A percentile compares a stretch with the other conserved stretches of the same genome.
Evolutionary conservation across 2,113 vertebrate species (phyloP).

Genomic region (Lasiurus borealis): DNA sequence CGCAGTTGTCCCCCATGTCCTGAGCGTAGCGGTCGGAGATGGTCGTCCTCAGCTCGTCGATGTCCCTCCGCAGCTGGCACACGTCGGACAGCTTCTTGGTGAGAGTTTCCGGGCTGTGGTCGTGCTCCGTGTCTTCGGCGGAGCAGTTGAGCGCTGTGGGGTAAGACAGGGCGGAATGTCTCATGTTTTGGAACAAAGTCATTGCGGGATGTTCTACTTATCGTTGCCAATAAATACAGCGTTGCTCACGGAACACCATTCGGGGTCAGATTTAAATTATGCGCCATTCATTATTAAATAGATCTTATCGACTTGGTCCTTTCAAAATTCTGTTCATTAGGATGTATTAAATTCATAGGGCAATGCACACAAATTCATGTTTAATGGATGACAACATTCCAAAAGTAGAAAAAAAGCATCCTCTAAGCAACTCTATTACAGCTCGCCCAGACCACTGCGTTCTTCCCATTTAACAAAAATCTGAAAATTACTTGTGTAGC

Average conservation of each 20-base stretch:
- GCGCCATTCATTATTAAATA: constrained; percentile 33
- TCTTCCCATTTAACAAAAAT: neutral
- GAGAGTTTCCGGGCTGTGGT: constrained; percentile 89
- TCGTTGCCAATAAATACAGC: neutral
- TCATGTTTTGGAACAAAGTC: constrained; percentile 28
- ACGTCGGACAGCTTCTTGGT: constrained; percentile 92
- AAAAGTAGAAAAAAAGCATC: neutral
- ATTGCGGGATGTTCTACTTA: constrained; percentile 50
- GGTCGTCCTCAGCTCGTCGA: constrained; percentile 93
- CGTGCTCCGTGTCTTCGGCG: constrained; percentile 91
- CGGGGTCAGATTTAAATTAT: constrained; percentile 18
- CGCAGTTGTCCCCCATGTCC: constrained; percentile 94
- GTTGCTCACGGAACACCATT: neutral
- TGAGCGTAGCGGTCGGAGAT: constrained; percentile 94
- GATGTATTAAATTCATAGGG: constrained; percentile 11
- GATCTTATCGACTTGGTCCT: constrained; percentile 3
- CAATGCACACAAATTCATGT: neutral
- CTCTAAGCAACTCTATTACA: neutral
- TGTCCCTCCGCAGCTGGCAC: constrained; percentile 92
- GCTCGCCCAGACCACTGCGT: neutral
- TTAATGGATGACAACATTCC: neutral
- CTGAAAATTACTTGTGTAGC: neutral
- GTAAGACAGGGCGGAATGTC: constrained; percentile 70
- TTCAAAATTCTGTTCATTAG: constrained; percentile 35
- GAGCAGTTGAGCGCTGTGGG: constrained; percentile 90